These are phyloP conservation scores for Leiothrix lutea DNA, from an alignment of 2,113 vertebrate genomes.

Conservation along the genomic window DNA sequence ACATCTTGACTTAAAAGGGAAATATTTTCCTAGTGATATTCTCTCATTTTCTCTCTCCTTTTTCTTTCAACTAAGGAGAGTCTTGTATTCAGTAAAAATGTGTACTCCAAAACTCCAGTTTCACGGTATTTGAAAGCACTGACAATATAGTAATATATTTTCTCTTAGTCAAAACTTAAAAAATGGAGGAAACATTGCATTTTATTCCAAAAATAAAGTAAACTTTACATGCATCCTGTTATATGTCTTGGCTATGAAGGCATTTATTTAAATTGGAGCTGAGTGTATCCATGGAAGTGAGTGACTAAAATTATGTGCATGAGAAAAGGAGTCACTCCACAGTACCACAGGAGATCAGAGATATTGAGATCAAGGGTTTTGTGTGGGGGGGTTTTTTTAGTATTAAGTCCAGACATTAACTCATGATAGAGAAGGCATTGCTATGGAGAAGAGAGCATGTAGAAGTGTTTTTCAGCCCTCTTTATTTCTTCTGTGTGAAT, in stretches of 20 bases:
- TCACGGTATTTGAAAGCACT: background rate
- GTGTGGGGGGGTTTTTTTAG: background rate
- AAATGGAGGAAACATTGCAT: background rate
- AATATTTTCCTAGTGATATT: background rate
- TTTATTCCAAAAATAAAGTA: background rate
- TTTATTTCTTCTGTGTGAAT: slow-evolving; percentile 19
- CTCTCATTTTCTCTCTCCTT: background rate
- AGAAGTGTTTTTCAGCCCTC: background rate
- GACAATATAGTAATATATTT: background rate
- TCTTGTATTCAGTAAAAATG: background rate
- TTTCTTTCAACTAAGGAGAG: background rate
- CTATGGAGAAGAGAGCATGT: background rate
- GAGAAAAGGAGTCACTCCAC: background rate
- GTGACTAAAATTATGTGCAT: rapidly evolving
- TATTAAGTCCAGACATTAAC: background rate
- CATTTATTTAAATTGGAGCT: background rate
- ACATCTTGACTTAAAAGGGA: background rate
- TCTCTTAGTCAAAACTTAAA: background rate
- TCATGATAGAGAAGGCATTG: background rate
- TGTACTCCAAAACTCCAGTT: background rate
- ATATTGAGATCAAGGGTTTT: background rate
- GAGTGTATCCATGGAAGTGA: background rate
- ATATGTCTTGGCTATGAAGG: background rate
- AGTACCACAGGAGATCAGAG: background rate
- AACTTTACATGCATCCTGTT: background rate